Base-by-base conservation (phyloP, 1,140 invertebrate species). In the Contarinia nasturtii region DNA sequence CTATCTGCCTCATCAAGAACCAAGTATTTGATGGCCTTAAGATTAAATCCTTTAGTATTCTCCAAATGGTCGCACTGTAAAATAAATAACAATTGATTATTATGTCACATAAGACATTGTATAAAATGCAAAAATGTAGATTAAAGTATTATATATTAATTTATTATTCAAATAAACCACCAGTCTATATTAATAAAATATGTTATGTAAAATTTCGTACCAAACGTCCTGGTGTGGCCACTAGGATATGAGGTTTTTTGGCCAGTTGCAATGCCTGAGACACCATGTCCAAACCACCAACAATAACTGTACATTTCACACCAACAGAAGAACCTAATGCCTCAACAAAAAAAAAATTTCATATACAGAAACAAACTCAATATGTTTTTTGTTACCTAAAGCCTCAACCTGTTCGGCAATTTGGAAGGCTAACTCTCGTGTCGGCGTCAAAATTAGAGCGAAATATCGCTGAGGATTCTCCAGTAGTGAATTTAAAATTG, bases 231-330 rank as follows among this genome's bases (percentile, higher is more conserved):
- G 90, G 90, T 1, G 90, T 95, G 3, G 87, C 87, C 50, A 98
- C 88, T 43, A 98, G 76, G 50, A 97, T 81, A 57, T 97, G 93
- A 11, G 93, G 93, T 57, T 95, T 94, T 59, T 94, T 96, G 1
- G 88, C 86, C 17, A 98, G 63, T 52, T 82, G 72, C 41, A 97
- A 61, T 0, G 87, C 77, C 62, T 98, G 95, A 0, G 86, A 79
- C 55, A 90, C 83, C 89, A 96, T 96, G 60, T 98, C 92, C 75
- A 97, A 93, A 2, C 95, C 95, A 48, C 95, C 95, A 37, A 98
- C 92, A 58, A 98, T 85, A 1, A 96, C 91, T 52, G 79, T 88
- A 72, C 82, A 86, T 73, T 95, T 92, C 1, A 97, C 80, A 44
- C 92, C 92, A 58, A 98, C 92, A 50, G 57, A 56, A 38, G 54